Percentiles rank a stretch among this genome's conserved stretches.
phyloP scores from a whole-genome alignment of 2,797 vertebrate species.

The Oreochromis mossambicus region DNA sequence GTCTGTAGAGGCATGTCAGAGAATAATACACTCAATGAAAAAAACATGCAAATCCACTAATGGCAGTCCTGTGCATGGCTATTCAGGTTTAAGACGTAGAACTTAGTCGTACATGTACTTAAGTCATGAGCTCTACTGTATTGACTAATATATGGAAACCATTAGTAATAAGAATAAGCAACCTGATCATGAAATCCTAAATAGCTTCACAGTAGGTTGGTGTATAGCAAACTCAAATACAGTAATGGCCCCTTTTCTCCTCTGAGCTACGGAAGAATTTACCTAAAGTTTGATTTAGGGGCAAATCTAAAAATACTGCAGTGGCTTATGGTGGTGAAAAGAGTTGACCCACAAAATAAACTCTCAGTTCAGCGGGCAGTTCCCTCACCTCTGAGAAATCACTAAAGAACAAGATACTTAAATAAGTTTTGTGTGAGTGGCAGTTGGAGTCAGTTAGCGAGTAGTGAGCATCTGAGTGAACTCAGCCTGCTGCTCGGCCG shows the following conservation, averaged over 20 bases:
- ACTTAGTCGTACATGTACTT: background rate
- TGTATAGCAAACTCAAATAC: background rate
- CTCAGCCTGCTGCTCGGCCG: background rate
- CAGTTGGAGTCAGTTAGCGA: background rate
- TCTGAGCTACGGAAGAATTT: background rate
- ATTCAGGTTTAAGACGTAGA: background rate
- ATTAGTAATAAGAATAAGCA: background rate
- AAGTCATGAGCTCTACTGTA: background rate
- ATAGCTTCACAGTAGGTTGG: background rate
- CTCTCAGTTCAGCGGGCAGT: background rate
- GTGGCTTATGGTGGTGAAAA: background rate
- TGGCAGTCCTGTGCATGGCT: background rate
- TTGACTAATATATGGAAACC: background rate
- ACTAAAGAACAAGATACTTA: background rate
- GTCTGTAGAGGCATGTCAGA: slow-evolving; percentile 16
- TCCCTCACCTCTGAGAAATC: background rate
- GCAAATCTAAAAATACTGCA: background rate
- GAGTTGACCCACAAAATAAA: background rate
- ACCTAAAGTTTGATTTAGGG: background rate
- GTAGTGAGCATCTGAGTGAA: accelerated
- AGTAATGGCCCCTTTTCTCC: background rate
- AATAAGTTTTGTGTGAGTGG: background rate
- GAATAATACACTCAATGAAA: slow-evolving; percentile 3
- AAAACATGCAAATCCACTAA: background rate
- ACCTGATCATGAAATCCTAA: background rate